phyloP scores from a whole-genome alignment of 2,797 vertebrate genomes.

The Muscicapa comitata region DNA sequence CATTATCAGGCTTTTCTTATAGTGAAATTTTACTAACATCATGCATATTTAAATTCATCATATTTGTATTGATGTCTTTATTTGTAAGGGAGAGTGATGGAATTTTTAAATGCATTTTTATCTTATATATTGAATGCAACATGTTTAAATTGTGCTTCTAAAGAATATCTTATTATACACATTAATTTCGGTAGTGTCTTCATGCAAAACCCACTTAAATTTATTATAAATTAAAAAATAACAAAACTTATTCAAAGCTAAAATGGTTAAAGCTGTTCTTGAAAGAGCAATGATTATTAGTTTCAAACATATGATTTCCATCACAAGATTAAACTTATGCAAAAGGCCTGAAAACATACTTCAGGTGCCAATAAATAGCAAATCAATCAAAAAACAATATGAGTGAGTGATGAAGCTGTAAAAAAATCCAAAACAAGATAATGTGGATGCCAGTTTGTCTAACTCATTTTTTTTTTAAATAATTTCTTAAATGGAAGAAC shows the following conservation, averaged over 20 bases:
- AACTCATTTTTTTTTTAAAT: neutral
- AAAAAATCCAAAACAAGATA: neutral
- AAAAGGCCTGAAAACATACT: constrained; percentile 24
- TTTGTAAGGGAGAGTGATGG: neutral
- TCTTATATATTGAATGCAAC: neutral
- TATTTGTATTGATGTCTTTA: neutral
- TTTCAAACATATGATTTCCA: constrained; percentile 38
- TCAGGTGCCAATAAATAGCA: constrained; percentile 35
- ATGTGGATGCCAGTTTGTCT: neutral
- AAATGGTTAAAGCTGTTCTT: constrained; percentile 16
- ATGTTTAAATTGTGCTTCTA: neutral
- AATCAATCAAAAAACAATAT: constrained; percentile 47
- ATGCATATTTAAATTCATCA: neutral
- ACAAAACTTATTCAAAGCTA: neutral
- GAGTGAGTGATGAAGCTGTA: neutral
- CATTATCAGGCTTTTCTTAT: neutral
- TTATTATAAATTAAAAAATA: constrained; percentile 23
- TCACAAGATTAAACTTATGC: constrained; percentile 45
- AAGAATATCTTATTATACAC: neutral
- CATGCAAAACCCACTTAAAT: neutral
- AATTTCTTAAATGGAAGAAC: neutral
- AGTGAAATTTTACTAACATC: neutral
- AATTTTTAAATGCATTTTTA: neutral
- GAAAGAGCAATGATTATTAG: constrained; percentile 39
- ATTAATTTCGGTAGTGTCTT: neutral